Conservation (phyloP, 2,113 vertebrate species). For the Sinocyclocheilus grahami region DNA sequence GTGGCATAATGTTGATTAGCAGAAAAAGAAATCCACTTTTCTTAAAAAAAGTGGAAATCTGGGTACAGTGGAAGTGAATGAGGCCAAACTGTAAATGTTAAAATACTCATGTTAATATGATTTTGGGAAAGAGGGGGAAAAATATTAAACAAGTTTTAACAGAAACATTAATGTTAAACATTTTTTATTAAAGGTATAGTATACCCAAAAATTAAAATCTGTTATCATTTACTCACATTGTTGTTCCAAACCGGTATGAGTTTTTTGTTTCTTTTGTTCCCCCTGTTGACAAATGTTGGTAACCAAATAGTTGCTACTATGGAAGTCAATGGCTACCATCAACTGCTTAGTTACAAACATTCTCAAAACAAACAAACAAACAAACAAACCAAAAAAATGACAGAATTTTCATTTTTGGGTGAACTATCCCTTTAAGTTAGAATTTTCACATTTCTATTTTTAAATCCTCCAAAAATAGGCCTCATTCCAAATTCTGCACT, state of each 20-base stretch:
- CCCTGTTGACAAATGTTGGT: not conserved
- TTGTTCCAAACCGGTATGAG: too few species aligned
- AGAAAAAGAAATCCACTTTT: not conserved
- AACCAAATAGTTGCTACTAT: not conserved
- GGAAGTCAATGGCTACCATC: not conserved
- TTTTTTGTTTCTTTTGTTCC: too few species aligned
- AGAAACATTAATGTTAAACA: too few species aligned
- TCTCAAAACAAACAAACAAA: not conserved
- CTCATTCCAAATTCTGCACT: not conserved
- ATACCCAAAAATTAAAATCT: too few species aligned
- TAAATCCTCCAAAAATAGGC: too few species aligned
- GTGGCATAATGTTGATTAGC: not conserved
- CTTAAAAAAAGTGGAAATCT: not conserved
- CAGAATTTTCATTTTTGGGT: not conserved
- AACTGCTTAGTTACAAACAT: not conserved
- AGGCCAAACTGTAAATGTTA: too few species aligned
- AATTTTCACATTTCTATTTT: not conserved
- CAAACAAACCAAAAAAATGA: not conserved
- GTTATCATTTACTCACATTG: too few species aligned
- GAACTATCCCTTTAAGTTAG: too few species aligned
- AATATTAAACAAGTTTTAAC: too few species aligned
- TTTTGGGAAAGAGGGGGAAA: too few species aligned
- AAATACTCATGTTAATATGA: too few species aligned
- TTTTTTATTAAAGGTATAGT: too few species aligned
- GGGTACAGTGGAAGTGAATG: not conserved